phyloP scores from a whole-genome alignment of 2,797 vertebrate genomes.

The Basileuterus tristriatus region DNA sequence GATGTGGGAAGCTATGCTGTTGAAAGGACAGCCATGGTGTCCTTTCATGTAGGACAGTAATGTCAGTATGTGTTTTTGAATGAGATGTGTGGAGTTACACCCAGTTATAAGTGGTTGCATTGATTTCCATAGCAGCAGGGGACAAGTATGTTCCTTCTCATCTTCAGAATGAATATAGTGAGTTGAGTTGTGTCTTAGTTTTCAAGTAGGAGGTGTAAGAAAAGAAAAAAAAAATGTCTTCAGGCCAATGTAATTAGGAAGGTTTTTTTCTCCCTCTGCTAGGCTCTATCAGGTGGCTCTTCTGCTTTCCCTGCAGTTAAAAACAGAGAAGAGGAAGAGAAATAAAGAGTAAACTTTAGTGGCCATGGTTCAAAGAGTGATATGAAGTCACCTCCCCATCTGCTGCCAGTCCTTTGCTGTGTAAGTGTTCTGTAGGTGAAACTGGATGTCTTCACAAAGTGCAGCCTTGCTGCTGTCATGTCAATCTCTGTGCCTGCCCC shows the following conservation, averaged over 20 bases:
- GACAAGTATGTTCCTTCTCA: background rate
- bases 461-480: background rate
- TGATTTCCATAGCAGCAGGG: background rate
- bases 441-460: background rate
- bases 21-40: background rate
- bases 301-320: background rate
- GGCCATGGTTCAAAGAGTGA: fast-evolving
- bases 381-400: background rate
- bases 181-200: background rate
- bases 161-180: background rate
- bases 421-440: background rate
- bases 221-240: background rate
- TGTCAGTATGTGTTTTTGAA: background rate
- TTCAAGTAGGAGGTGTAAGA: background rate
- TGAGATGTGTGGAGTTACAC: background rate
- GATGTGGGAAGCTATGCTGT: background rate
- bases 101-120: background rate
- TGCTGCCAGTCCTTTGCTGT: background rate
- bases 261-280: background rate
- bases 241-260: background rate
- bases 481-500: fast-evolving
- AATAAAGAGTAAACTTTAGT: background rate
- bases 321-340: background rate
- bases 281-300: background rate
- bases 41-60: background rate